These are phyloP conservation scores for Empidonax traillii DNA, from an alignment of 2,113 vertebrate genomes.

Conservation along the genomic window DNA sequence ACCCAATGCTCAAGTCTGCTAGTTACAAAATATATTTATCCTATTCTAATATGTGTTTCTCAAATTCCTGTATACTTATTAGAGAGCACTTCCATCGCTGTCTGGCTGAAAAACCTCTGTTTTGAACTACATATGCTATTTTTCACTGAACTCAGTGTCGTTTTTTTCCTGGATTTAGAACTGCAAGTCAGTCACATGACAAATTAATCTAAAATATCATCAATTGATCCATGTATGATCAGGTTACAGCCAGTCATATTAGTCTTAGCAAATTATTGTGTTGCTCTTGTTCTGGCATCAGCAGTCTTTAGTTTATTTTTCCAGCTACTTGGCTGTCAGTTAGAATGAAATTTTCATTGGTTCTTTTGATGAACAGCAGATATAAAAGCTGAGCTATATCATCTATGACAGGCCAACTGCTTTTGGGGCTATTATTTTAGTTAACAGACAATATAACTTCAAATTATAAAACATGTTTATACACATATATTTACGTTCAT, in stretches of 20 bases:
- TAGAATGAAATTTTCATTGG: slow-evolving; percentile 44
- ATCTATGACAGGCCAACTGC: neutral
- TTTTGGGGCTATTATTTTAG: neutral
- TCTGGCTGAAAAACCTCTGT: slow-evolving; percentile 69
- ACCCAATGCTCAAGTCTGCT: neutral
- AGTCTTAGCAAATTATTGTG: slow-evolving; percentile 73
- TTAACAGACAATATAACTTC: slow-evolving; percentile 2
- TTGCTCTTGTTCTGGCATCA: slow-evolving; percentile 69
- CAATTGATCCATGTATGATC: slow-evolving; percentile 85
- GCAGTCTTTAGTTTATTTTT: slow-evolving; percentile 45
- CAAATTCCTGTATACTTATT: neutral
- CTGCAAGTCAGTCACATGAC: slow-evolving; percentile 84
- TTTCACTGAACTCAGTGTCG: slow-evolving; percentile 70
- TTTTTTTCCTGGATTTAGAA: slow-evolving; percentile 78
- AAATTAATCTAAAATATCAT: slow-evolving; percentile 87
- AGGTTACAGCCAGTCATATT: slow-evolving; percentile 75
- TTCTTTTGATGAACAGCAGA: slow-evolving; percentile 44
- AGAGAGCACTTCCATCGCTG: slow-evolving; percentile 68
- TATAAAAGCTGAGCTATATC: slow-evolving; percentile 28
- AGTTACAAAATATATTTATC: neutral
- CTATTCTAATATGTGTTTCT: neutral
- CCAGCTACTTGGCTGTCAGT: slow-evolving; percentile 54
- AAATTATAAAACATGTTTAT: slow-evolving; percentile 11
- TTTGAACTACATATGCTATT: slow-evolving; percentile 76
- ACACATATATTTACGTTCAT: neutral